phyloP scores from a whole-genome alignment of 2,888 invertebrate species.

The Metallyticus violacea region DNA sequence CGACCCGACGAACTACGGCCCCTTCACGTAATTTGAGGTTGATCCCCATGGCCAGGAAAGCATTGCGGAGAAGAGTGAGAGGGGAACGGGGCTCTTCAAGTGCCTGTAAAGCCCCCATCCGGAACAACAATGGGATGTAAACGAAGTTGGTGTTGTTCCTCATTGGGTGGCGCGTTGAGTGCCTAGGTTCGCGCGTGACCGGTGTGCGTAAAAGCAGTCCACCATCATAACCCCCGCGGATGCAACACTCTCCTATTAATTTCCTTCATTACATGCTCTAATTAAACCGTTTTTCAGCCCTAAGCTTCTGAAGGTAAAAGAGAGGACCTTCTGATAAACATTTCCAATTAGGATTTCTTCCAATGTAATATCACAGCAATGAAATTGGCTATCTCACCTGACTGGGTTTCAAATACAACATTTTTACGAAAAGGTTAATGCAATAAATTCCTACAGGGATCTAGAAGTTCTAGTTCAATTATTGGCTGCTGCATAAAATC shows the following conservation, averaged over 20 bases:
- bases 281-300: neutral
- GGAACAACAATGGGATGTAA: slow-evolving; percentile 21
- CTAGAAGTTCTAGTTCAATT: neutral
- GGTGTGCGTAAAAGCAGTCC: neutral
- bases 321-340: neutral
- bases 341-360: no score
- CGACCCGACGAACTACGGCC: slow-evolving; percentile 15
- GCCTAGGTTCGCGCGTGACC: neutral
- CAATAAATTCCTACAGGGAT: neutral
- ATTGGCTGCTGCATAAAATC: neutral
- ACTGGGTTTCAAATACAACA: neutral
- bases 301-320: neutral
- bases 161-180: neutral
- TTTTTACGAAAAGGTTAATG: neutral
- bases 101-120: neutral
- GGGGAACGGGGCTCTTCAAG: neutral
- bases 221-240: neutral
- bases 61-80: neutral
- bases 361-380: neutral
- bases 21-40: slow-evolving; percentile 27
- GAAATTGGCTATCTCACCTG: neutral
- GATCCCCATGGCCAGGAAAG: slow-evolving; percentile 9
- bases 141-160: slow-evolving; percentile 17
- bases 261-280: neutral
- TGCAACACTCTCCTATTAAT: neutral